A percentile compares a stretch with the other conserved stretches of the same genome.
phyloP scores from a whole-genome alignment of 2,888 invertebrate genomes.

The Enchytraeus crypticus region DNA sequence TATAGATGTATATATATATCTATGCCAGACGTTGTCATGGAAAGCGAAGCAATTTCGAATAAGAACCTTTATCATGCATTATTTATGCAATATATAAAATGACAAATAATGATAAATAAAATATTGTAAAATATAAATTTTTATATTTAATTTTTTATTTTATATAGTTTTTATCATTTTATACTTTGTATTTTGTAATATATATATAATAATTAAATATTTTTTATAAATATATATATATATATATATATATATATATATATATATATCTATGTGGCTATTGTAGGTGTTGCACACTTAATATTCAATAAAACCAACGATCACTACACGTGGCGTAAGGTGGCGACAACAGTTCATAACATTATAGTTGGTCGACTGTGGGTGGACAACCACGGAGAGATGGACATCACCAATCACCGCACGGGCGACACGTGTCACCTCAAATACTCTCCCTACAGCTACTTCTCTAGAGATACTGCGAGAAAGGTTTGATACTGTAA shows the following conservation, averaged over 20 bases:
- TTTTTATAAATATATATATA: neutral
- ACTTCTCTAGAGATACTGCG: slow-evolving; percentile 92
- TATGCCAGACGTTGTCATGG: too few species aligned
- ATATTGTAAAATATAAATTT: too few species aligned
- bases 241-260: neutral
- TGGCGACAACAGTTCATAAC: slow-evolving; percentile 97
- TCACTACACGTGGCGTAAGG: slow-evolving; percentile 93
- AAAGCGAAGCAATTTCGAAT: too few species aligned
- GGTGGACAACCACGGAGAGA: slow-evolving; percentile 99
- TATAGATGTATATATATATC: too few species aligned
- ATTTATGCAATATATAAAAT: too few species aligned
- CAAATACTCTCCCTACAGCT: slow-evolving; percentile 94
- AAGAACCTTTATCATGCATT: too few species aligned
- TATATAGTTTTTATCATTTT: too few species aligned
- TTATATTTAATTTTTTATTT: too few species aligned
- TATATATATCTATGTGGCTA: neutral
- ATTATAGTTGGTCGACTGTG: slow-evolving; percentile 98
- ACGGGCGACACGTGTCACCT: slow-evolving; percentile 87
- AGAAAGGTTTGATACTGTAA: slow-evolving; percentile 59
- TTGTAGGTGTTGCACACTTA: slow-evolving; percentile 55
- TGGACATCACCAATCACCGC: slow-evolving; percentile 86
- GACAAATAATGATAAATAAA: too few species aligned
- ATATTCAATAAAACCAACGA: slow-evolving; percentile 55
- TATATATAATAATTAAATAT: too few species aligned
- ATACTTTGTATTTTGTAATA: too few species aligned